Evolutionary conservation across 2,797 vertebrate genomes (phyloP), one percentile per base, ranked within the genome.

Genomic region (Crax fasciolata): DNA sequence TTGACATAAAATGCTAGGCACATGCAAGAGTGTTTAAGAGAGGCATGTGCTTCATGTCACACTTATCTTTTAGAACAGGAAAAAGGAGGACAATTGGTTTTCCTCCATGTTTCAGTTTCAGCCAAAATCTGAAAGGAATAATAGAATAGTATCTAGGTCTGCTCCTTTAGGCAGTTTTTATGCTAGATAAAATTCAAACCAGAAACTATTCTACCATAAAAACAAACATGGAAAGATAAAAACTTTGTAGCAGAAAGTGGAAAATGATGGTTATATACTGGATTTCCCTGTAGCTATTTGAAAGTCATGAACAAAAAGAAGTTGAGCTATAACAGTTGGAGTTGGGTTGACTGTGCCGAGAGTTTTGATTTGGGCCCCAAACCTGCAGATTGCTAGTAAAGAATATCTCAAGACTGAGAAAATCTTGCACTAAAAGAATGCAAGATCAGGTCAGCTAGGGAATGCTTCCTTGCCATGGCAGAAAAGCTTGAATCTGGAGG

Each of bases 21-120:
- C 85, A 95, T 87, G 83, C 9, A 1, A 90, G 89, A 93, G 52
- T 5, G 0, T 91, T 95, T 95, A 93, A 72, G 57, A 84, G 80
- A 95, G 91, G 87, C 96, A 96, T 96, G 91, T 96, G 94, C 91
- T 95, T 96, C 87, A 68, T 94, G 87, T 96, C 94, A 96, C 88
- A 95, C 85, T 96, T 97, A 96, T 96, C 94, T 96, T 82, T 93
- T 46, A 93, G 85, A 93, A 46, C 85, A 94, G 85, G 93, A 95
- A 96, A 85, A 94, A 96, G 93, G 88, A 96, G 90, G 91, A 96
- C 94, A 94, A 95, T 91, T 93, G 94, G 51, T 73, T 96, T 96
- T 79, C 67, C 89, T 93, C 93, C 93, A 93, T 67, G 57, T 55
- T 96, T 78, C 80, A 17, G 74, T 62, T 88, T 63, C 89, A 88